Percentiles rank a stretch among this genome's conserved stretches.
Evolutionary conservation across 2,113 vertebrate genomes (phyloP).

Genomic region (Cisticola juncidis): DNA sequence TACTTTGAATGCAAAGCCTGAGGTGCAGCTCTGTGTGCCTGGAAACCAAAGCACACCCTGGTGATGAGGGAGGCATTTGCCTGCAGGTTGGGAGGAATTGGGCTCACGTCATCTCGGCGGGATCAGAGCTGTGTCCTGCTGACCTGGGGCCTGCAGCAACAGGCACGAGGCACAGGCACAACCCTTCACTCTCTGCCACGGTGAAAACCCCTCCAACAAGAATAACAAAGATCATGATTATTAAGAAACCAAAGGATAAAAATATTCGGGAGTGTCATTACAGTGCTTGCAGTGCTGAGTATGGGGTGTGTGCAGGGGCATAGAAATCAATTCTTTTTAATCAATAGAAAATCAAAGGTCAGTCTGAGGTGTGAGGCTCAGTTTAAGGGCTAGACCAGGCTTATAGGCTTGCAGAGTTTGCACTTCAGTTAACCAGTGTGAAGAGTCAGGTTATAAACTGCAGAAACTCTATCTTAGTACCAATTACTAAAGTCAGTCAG

Average conservation of each 20-base stretch:
- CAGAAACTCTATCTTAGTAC: background rate
- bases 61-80: conserved; percentile 51
- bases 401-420: background rate
- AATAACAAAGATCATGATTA: background rate
- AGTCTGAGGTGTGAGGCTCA: background rate
- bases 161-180: conserved; percentile 28
- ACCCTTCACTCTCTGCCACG: conserved; percentile 5
- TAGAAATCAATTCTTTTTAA: background rate
- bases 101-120: background rate
- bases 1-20: background rate
- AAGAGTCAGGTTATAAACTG: background rate
- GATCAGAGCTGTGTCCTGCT: conserved; percentile 37
- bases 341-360: background rate
- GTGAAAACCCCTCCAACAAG: conserved; percentile 26
- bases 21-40: conserved; percentile 27
- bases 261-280: background rate
- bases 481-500: background rate
- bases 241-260: background rate
- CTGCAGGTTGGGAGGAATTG: conserved; percentile 56
- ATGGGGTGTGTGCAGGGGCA: background rate
- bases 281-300: background rate
- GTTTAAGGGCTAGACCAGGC: background rate
- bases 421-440: background rate
- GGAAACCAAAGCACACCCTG: conserved; percentile 21
- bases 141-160: conserved; percentile 50